Base-by-base conservation (phyloP, 2,888 invertebrate species). In the Ophion ellenae region DNA sequence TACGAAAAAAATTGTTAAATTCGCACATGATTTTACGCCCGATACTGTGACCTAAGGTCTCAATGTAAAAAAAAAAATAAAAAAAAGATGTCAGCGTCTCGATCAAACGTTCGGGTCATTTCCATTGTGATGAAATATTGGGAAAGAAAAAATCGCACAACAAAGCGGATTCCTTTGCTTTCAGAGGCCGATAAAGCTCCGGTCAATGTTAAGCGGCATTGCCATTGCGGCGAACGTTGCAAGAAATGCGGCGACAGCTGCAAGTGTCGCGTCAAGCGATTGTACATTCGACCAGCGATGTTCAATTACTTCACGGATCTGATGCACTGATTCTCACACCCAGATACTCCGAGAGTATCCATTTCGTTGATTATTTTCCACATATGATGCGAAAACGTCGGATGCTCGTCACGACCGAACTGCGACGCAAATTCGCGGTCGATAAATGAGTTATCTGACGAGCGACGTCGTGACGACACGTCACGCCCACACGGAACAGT, bases 261-360 rank as follows among this genome's bases (percentile, higher is more conserved):
- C 87, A 91, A 90, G 87, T 93, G 92, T 84, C 87, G 88, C 2
- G 89, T 88, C 0, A 90, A 89, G 76, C 87, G 88, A 40, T 84
- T 91, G 40, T 87, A 90, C 74, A 91, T 93, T 74, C 90, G 89
- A 53, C 89, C 91, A 36, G 92, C 92, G 9, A 89, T 93, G 87
- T 93, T 93, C 79, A 90, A 89, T 59, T 92, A 92, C 80, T 93
- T 91, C 82, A 93, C 92, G 4, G 92, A 92, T 69, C 89, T 89
- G 81, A 92, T 92, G 92, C 92, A 92, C 84, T 92, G 88, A 61
- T 61, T 61, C 17, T 61, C 61, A 45, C 14, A 57, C 2, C 53
- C 14, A 14, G 17, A 53, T 4, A 53, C 53, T 53, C 17, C 53
- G 11, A 53, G 17, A 53, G 40, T 40, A 40, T 32, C 32, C 32